Evolutionary conservation across 2,113 vertebrate species (phyloP).

Genomic region (Entomyzon cyanotis): DNA sequence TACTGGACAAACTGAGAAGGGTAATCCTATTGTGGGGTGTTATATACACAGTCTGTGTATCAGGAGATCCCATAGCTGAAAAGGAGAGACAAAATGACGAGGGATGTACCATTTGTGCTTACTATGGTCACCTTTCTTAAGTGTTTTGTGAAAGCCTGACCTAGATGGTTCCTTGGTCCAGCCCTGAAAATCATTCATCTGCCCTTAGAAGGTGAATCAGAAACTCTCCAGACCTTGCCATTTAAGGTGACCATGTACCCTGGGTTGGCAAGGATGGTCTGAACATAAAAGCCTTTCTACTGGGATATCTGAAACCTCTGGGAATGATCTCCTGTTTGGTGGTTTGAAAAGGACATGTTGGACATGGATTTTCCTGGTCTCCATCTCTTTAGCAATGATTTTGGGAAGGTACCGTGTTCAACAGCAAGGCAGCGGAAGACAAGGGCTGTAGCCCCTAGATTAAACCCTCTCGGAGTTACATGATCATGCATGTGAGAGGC

Average conservation of each 20-base stretch:
- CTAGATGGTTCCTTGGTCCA: not conserved
- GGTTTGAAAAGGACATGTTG: not conserved
- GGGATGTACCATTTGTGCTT: not conserved
- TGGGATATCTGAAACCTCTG: not conserved
- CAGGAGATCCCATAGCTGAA: not conserved
- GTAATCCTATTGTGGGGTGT: not conserved
- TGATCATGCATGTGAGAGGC: rapidly evolving
- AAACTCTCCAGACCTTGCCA: not conserved
- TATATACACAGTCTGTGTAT: not conserved
- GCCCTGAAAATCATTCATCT: not conserved
- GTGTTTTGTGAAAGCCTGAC: not conserved
- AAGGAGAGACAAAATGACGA: not conserved
- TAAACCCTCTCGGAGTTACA: not conserved
- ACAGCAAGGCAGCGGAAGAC: not conserved
- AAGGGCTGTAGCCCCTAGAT: not conserved
- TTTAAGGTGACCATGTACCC: not conserved
- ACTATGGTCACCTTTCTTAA: not conserved
- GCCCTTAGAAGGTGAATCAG: not conserved
- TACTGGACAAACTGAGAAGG: not conserved
- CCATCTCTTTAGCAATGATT: not conserved
- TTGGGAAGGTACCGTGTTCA: not conserved
- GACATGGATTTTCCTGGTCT: not conserved
- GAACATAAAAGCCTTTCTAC: not conserved
- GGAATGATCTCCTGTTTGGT: not conserved
- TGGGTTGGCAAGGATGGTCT: not conserved